Base-by-base conservation (phyloP, 1,140 invertebrate genomes). In the Eumaeus atala region DNA sequence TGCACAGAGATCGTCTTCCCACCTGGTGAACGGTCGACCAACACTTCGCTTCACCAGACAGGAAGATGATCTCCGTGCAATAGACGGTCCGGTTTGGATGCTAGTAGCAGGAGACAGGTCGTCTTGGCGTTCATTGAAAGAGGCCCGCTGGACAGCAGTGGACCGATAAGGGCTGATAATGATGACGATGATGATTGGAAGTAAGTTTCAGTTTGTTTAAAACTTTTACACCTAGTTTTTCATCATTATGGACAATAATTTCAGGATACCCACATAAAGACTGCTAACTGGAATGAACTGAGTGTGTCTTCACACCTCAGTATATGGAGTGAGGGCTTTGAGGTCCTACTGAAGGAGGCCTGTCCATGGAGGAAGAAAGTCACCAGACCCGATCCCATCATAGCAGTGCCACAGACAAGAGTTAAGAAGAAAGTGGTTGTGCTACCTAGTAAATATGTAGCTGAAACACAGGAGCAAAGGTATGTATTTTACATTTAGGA, bases 391-490 rank as follows among this genome's bases (percentile, higher is more conserved):
- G 74, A 83, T 17, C 59, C 74, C 0, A 75, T 82, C 7, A 70
- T 77, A 61, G 48, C 64, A 0, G 59, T 18, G 6, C 57, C 68
- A 3, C 58, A 54, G 2, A 75, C 72, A 0, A 70, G 77, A 18
- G n/a, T 59, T 0, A 67, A 53, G 60, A 82, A 75, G 40, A 83
- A 79, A 58, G 60, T 78, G 28, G 74, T 86, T 3, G 76, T 74
- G 61, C 56, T 84, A 55, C 72, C 78, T 9, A 71, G 49, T 53
- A 84, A 78, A 57, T 68, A 74, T 58, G 78, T 86, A 7, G 71
- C 83, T 0, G 83, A 86, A 59, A 81, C 83, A 6, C 75, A 84
- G 40, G 80, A 85, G 56, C 67, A 77, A 51, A 80, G 76, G 77
- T 79, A 60, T 51, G 77, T 79, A 60, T 51, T 28, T 28, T 28